Base-by-base conservation (phyloP, 1,140 invertebrate species). In the Drosophila hydei region DNA sequence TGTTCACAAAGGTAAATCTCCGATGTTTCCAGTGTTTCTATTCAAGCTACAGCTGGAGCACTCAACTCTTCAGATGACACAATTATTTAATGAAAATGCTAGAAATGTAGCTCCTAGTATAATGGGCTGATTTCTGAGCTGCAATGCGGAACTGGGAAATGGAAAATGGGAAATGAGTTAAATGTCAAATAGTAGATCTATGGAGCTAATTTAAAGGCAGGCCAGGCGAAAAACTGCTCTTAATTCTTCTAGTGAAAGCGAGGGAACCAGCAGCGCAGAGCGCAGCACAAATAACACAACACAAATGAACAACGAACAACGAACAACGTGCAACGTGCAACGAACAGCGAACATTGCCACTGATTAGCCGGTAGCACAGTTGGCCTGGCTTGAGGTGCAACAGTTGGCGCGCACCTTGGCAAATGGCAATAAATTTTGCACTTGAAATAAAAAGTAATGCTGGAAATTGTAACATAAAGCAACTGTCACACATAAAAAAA, bases 401-500 rank as follows among this genome's bases (percentile, higher is more conserved):
- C n/a, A 68, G 70, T 62, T 62, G 72, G 64, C 65, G 43, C 38
- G 77, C 83, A 81, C 81, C 81, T 81, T 87, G 81, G 81, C 77
- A 88, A 87, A 81, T 56, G 78, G 83, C 78, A 88, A 88, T 88
- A 88, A 88, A 88, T 88, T 88, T 72, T 88, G 83, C 83, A 88
- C 83, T 88, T 88, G 83, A 88, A 88, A 88, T 83, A 88, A 88
- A 85, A 87, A 85, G 61, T 87, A 87, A 85, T 81, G 81, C 77
- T 78, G 75, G 59, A 81, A 87, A 87, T 70, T 83, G 81, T 79
- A 88, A 88, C 83, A 88, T 88, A 88, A 79, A 88, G 84, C 84
- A 83, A 88, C 83, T 87, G 83, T 87, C 83, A 79, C 78, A 83
- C 83, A 88, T 88, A 88, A 88, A 88, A 79, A 63, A 68, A 88